These are phyloP conservation scores for Tyto alba DNA, from an alignment of 2,113 vertebrate species.

Conservation along the genomic window DNA sequence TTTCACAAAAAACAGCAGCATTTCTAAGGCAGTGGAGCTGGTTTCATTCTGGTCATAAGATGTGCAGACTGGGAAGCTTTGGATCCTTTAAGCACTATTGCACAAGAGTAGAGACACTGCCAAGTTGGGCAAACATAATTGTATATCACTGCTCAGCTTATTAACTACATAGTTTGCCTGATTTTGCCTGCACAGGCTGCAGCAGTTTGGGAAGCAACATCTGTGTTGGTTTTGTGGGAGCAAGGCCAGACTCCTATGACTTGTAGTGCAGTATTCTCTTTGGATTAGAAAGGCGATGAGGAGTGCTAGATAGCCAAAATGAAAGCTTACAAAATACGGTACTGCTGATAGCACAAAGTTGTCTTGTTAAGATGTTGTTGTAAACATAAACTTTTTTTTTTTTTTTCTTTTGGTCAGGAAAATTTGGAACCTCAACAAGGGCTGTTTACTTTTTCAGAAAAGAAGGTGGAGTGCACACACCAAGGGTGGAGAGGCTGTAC, in stretches of 20 bases:
- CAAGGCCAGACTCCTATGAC: not conserved
- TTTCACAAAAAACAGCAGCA: not conserved
- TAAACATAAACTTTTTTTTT: not conserved
- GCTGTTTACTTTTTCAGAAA: not conserved
- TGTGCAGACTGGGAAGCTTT: not conserved
- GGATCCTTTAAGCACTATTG: not conserved
- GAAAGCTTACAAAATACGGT: not conserved
- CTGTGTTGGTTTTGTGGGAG: not conserved
- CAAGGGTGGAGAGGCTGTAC: not conserved
- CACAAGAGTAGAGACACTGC: constrained; percentile 40
- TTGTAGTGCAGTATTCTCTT: not conserved
- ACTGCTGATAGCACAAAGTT: not conserved
- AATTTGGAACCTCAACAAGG: not conserved
- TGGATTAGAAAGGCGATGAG: not conserved
- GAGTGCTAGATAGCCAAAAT: not conserved
- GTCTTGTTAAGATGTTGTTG: not conserved
- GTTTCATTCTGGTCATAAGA: not conserved
- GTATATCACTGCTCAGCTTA: not conserved
- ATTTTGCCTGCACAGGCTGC: constrained; percentile 37
- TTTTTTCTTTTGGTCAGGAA: not conserved
- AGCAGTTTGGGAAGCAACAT: not conserved
- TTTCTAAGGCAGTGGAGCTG: not conserved
- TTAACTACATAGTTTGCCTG: not conserved
- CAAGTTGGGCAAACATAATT: constrained; percentile 37
- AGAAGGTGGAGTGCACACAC: not conserved